Percentiles rank a stretch among this genome's conserved stretches.
Conservation (phyloP, 2,797 vertebrate genomes). For the Acestrorhynchus altus region DNA sequence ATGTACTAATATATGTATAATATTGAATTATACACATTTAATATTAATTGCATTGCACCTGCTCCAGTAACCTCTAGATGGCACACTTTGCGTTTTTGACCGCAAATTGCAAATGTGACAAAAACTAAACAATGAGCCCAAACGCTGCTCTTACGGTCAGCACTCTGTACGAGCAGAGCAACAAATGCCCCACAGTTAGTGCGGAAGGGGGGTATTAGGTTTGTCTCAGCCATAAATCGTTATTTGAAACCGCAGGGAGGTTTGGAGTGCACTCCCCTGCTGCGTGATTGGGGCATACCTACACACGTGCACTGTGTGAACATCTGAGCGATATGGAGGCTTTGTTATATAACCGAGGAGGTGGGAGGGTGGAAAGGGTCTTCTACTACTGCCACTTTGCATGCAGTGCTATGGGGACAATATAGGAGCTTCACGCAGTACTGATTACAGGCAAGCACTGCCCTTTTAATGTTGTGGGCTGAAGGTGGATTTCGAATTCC, state of each 20-base stretch:
- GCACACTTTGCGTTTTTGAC: conserved; percentile 44
- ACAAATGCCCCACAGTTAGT: neutral
- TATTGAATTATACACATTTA: no score
- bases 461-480: no score
- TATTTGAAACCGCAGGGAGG: neutral
- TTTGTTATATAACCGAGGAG: conserved; percentile 64
- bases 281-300: conserved; percentile 51
- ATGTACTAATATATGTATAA: no score
- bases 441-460: no score
- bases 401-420: no score
- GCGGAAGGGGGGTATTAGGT: no score
- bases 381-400: neutral
- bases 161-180: neutral
- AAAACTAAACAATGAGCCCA: no score
- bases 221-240: neutral
- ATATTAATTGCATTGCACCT: neutral
- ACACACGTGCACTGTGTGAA: conserved; percentile 67
- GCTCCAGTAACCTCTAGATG: conserved; percentile 69
- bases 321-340: conserved; percentile 2
- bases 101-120: no score
- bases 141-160: no score
- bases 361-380: no score
- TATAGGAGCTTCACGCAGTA: no score
- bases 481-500: no score
- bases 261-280: conserved; percentile 50